Evolutionary conservation across 2,888 invertebrate species (phyloP).

Genomic region (Mythimna ferrago): DNA sequence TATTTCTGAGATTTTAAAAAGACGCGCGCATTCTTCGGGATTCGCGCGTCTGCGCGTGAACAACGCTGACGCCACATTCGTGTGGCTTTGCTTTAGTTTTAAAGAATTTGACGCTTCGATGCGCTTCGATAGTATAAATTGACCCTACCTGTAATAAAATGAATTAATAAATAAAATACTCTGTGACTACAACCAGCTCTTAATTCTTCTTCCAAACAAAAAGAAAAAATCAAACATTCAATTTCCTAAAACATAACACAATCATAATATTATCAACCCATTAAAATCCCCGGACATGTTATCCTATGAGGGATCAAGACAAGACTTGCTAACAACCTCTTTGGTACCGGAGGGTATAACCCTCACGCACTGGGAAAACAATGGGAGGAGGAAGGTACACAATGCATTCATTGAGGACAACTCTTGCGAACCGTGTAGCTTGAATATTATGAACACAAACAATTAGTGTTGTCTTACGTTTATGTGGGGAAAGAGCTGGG

Average conservation of each 20-base stretch:
- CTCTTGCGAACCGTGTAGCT: constrained; percentile 17
- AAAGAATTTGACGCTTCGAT: no score
- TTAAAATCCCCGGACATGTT: constrained; percentile 39
- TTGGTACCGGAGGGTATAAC: constrained; percentile 37
- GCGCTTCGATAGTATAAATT: no score
- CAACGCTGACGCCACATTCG: no score
- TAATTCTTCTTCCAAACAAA: no score
- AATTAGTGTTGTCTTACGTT: constrained; percentile 16
- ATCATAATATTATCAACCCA: constrained; percentile 27
- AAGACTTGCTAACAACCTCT: constrained; percentile 40
- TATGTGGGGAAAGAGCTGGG: background rate
- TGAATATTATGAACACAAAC: constrained; percentile 26
- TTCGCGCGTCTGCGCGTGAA: no score
- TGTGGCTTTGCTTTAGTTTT: no score
- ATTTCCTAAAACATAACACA: background rate
- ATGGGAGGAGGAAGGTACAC: constrained; percentile 33
- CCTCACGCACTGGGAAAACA: constrained; percentile 42
- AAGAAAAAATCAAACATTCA: background rate
- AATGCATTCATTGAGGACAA: constrained; percentile 55
- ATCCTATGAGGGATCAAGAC: constrained; percentile 38
- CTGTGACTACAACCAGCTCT: no score
- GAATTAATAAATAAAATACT: no score
- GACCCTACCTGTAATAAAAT: no score
- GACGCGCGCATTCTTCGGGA: no score
- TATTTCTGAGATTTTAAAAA: no score